phyloP scores from a whole-genome alignment of 2,888 invertebrate species.

The Lasioglossum zephyrum region DNA sequence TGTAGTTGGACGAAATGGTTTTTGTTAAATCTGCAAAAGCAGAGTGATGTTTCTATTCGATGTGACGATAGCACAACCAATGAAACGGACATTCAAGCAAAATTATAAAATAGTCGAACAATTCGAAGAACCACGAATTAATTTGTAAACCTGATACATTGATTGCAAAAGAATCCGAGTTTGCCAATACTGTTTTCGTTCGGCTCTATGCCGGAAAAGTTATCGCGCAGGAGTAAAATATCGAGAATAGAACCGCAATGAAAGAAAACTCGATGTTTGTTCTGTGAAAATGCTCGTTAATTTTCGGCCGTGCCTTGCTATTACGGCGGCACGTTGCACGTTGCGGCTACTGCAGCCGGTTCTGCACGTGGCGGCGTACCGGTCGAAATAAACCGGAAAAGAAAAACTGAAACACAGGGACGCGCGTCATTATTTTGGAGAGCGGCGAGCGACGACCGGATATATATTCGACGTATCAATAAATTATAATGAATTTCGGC shows the following conservation, averaged over 20 bases:
- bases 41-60: background rate
- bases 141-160: background rate
- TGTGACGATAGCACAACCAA: no score
- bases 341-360: background rate
- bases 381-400: constrained; percentile 33
- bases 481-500: constrained; percentile 55
- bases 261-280: background rate
- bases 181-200: background rate
- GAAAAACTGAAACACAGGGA: constrained; percentile 16
- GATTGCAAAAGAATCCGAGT: background rate
- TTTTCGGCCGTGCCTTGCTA: background rate
- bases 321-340: background rate
- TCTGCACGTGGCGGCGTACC: constrained; percentile 6
- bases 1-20: background rate
- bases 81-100: no score
- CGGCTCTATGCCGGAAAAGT: background rate
- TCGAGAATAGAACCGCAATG: background rate
- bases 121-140: background rate
- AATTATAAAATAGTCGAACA: background rate
- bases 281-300: background rate
- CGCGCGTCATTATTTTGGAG: constrained; percentile 30
- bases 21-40: background rate
- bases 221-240: background rate
- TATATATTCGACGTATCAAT: constrained; percentile 53
- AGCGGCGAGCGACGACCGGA: constrained; percentile 16